Conservation (phyloP, 2,113 vertebrate species). For the Oncorhynchus clarkii region DNA sequence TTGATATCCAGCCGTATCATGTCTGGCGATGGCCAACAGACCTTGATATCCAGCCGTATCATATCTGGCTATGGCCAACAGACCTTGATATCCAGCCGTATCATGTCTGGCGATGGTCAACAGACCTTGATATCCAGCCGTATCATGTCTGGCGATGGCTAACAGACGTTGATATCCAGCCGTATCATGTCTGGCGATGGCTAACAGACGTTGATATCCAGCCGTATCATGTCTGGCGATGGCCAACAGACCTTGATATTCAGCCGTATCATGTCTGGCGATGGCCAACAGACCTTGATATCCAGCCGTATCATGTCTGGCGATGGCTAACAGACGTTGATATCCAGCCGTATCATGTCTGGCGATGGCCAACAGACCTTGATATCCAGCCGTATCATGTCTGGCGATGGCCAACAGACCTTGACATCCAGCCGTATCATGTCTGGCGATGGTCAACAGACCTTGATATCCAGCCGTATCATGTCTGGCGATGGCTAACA, state of each 20-base stretch:
- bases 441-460: conserved; percentile 40
- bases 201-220: conserved; percentile 42
- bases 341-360: conserved; percentile 48
- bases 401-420: conserved; percentile 34
- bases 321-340: conserved; percentile 32
- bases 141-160: conserved; percentile 52
- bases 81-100: conserved; percentile 45
- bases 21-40: conserved; percentile 43
- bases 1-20: conserved; percentile 50
- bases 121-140: conserved; percentile 39
- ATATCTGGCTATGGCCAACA: conserved; percentile 53
- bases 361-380: conserved; percentile 54
- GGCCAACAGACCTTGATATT: conserved; percentile 43
- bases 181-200: conserved; percentile 48
- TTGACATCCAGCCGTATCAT: conserved; percentile 43
- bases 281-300: conserved; percentile 46
- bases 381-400: conserved; percentile 50
- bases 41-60: conserved; percentile 34
- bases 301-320: conserved; percentile 45
- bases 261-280: conserved; percentile 44
- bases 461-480: conserved; percentile 18
- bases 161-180: conserved; percentile 38
- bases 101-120: conserved; percentile 14
- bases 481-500: conserved; percentile 13
- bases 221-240: conserved; percentile 47